These are phyloP conservation scores for Lophius americanus DNA, from an alignment of 2,797 vertebrate species.

Conservation along the genomic window DNA sequence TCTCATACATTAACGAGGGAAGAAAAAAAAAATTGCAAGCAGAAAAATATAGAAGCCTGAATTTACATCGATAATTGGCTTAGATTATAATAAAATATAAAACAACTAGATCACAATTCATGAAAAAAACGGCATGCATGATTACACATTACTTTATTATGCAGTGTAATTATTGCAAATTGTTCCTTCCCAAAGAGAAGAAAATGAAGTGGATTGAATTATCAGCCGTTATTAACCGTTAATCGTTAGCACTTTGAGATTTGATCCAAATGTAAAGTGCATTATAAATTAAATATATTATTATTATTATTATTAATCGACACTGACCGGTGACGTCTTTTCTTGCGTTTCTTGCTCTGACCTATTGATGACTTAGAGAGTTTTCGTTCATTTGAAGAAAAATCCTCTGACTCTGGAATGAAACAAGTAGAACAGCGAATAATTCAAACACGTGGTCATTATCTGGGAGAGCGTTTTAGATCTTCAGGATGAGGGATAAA, in stretches of 20 bases:
- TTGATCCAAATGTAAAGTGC: too few relatives aligned
- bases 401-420: slow-evolving; percentile 92
- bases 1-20: too few relatives aligned
- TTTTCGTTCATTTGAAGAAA: slow-evolving; percentile 94
- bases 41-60: background rate
- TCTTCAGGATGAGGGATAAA: background rate
- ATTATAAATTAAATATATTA: too few relatives aligned
- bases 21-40: too few relatives aligned
- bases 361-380: slow-evolving; percentile 90
- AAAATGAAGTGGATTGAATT: too few relatives aligned
- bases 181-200: background rate
- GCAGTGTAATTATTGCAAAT: background rate
- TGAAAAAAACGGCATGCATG: too few relatives aligned
- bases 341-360: slow-evolving; percentile 98
- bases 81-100: background rate
- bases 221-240: slow-evolving; percentile 3
- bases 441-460: background rate
- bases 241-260: too few relatives aligned
- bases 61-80: background rate
- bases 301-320: too few relatives aligned
- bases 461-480: background rate
- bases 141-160: too few relatives aligned
- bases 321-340: slow-evolving; percentile 93
- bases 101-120: too few relatives aligned
- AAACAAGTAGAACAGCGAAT: slow-evolving; percentile 4